Base-by-base conservation (phyloP, 2,888 invertebrate species). In the Apamea anceps region DNA sequence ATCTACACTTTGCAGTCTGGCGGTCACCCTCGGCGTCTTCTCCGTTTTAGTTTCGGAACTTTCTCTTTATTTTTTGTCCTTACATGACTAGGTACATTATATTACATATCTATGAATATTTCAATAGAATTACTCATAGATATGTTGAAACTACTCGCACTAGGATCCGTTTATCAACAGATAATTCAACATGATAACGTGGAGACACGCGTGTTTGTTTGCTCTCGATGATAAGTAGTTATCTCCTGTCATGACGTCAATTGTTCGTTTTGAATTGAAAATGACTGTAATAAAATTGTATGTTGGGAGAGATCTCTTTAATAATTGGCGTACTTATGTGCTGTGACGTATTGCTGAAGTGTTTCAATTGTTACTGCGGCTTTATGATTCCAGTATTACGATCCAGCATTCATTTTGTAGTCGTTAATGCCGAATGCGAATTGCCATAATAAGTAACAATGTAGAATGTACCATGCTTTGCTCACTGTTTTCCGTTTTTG, bases 1-100 rank as follows among this genome's bases (percentile, higher is more conserved):
- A 96, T 96, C 96, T 95, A 93, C 91, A 92, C 92, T 95, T 93
- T 94, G 95, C 94, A 94, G 94, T 95, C 95, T 95, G 94, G 92
- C 95, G 95, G 95, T 96, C 95, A 94, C 94, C 93, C 92, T 93
- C 89, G 88, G 79, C 85, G 88, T 91, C 91, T 91, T 94, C 90
- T 93, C 73, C 84, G 89, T 87, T 87, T 88, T 86, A 80, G 85
- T 86, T 91, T 82, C 48, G 71, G 79, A 85, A 87, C 87, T 89
- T 90, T 90, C 82, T 85, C 77, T 76, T 82, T 67, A 70, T 70
- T 48, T 67, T 85, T 81, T 82, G 63, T 37, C n/a, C 78, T 66
- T 68, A 66, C 48, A 74, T 45, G 70, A 75, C 60, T 77, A 63
- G 8, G 28, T 13, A 54, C 42, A 57, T n/a, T n/a, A n/a, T 54